Base-by-base conservation (phyloP, 2,888 invertebrate species). In the Cheilosia scutellata region DNA sequence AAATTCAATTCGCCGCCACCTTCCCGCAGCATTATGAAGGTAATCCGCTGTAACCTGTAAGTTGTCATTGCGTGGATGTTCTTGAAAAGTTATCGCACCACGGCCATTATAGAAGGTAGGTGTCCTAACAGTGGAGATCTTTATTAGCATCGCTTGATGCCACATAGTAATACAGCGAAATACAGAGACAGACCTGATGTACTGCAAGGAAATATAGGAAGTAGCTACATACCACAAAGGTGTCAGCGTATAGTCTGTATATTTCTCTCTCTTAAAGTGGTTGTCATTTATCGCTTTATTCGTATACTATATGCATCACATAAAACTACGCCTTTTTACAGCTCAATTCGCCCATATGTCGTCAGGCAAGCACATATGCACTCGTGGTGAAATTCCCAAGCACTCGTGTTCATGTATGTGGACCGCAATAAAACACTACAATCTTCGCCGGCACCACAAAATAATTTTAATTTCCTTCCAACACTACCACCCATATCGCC, bases 381-480 rank as follows among this genome's bases (percentile, higher is more conserved):
- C 31, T 5, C 13, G 27, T 20, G 4, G 37, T 1, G 20, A 51
- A 40, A 25, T 53, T 29, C 33, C 5, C 11, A 27, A 37, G 55
- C 63, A 74, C 44, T 65, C 55, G 47, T 63, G 63, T 33, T 7
- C 33, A 9, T 33, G 37, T 37, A 11, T 63, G 55, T n/a, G 75
- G 47, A 75, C 37, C 53, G 44, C 53, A 47, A 25, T 75, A 75
- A 84, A 77, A 55, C 65, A 68, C 75, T 60, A 31, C 70, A 78
- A 79, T 75, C 70, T 70, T 53, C 65, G 58, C 47, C 60, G 51
- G 37, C 63, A 53, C 49, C 58, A 75, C 58, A 63, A 79, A 75
- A 84, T 84, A 65, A 84, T 79, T 79, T 79, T 79, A 79, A 75
- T 79, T 79, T 75, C 60, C 68, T 75, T 16, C 5, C n/a, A 33